phyloP scores from a whole-genome alignment of 1,140 invertebrate genomes.

The Ctenoplectra terminalis region DNA sequence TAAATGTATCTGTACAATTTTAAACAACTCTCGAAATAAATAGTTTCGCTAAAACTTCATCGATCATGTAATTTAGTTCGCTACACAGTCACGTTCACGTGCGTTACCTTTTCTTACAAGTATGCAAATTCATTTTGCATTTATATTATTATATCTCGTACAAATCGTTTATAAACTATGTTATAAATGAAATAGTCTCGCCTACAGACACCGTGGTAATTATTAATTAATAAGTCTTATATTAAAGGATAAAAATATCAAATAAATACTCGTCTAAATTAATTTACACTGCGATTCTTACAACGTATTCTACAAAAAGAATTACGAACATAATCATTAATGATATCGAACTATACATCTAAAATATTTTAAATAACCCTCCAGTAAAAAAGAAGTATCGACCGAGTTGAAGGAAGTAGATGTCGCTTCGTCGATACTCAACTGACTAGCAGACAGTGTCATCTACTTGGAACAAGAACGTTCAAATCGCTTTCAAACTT shows the following conservation, averaged over 20 bases:
- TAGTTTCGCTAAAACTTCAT: background rate
- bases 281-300: background rate
- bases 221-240: too few relatives aligned
- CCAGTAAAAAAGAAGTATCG: background rate
- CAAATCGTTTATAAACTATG: background rate
- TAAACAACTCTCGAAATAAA: slow-evolving; percentile 8
- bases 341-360: background rate
- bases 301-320: background rate
- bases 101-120: background rate
- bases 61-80: background rate
- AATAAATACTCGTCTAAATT: slow-evolving; percentile 23
- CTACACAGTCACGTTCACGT: background rate
- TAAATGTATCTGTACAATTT: slow-evolving; percentile 34
- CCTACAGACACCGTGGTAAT: background rate
- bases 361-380: background rate
- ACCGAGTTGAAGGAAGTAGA: background rate
- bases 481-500: background rate
- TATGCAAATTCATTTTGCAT: background rate
- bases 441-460: background rate
- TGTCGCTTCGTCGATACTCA: background rate
- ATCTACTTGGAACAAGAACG: background rate
- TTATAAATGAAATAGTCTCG: background rate
- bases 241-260: slow-evolving; percentile 1
- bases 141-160: background rate
- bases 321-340: slow-evolving; percentile 9